Evolutionary conservation across 2,797 vertebrate genomes (phyloP).

Genomic region (Enteromius mattozi): DNA sequence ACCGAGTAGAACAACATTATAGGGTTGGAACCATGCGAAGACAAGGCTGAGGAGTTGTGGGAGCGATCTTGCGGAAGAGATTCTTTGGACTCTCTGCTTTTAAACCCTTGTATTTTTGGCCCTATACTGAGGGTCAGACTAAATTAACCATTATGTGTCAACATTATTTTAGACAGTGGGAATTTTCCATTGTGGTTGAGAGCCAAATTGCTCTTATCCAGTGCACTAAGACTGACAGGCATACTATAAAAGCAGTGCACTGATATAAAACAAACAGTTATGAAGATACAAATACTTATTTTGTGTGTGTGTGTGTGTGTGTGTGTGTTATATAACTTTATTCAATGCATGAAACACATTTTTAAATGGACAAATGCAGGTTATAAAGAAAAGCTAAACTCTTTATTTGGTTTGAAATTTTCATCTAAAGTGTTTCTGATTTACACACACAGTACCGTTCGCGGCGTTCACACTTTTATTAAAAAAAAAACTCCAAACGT

Average conservation of each 20-base stretch:
- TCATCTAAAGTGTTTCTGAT: neutral
- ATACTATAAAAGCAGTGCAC: neutral
- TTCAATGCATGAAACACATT: neutral
- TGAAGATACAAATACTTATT: neutral
- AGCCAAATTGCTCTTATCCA: neutral
- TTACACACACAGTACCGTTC: neutral
- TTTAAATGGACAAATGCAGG: neutral
- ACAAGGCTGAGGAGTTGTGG: neutral
- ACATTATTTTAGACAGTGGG: constrained; percentile 25
- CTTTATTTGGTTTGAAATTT: neutral
- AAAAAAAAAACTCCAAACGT: neutral
- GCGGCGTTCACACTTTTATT: neutral
- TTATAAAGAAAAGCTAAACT: neutral
- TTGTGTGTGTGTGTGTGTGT: too few species aligned
- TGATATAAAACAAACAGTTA: neutral
- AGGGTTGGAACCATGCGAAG: neutral
- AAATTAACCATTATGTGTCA: constrained; percentile 22
- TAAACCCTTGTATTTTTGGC: constrained; percentile 11
- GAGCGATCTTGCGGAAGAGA: constrained; percentile 4
- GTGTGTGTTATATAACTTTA: neutral
- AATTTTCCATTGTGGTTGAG: constrained; percentile 25
- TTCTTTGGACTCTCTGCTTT: neutral
- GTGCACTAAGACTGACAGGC: neutral
- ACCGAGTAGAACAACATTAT: constrained; percentile 1
- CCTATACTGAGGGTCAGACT: constrained; percentile 9